Evolutionary conservation across 2,888 invertebrate species (phyloP), one percentile per base, ranked within the genome.

Genomic region (Dasysyrphus tricinctus): DNA sequence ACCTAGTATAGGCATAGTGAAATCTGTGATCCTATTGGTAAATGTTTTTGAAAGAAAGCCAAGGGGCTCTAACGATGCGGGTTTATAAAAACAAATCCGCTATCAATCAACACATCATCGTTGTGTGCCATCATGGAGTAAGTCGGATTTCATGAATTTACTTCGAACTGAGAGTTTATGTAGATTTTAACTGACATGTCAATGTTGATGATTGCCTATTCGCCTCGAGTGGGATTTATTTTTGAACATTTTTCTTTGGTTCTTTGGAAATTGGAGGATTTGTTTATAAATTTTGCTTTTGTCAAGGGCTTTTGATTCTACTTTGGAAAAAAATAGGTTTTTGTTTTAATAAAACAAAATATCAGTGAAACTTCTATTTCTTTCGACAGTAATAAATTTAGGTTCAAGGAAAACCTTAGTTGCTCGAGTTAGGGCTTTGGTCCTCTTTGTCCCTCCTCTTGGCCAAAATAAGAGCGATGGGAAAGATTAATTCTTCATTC

Each of bases 31-130:
- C 3, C 2, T 44, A 16, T 7, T 9, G 4, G 16, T 47, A 16
- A 16, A 14, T 12, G 24, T 54, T 59, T 24, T 42, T 2, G 9
- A 51, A 73, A 42, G 39, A 32, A 44, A 59, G 32, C 32, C 11
- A 67, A 63, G 47, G 5, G 19, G 32, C n/a, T 54, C 16, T n/a
- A 76, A 42, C 54, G 59, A 54, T 51, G 29, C 7, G 54, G 39
- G 65, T 54, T 73, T 80, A 56, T 65, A 47, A 57, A 72, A 75
- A 80, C 51, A 69, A 69, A 77, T 63, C 59, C 72, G 67, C n/a
- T 59, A 85, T 80, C 84, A 77, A 85, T 85, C 80, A 85, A 59
- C 75, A 72, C 56, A 34, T 42, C 74, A 57, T 76, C 84, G 72
- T 65, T 67, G 67, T 67, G 63, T 54, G 32, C 16, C 63, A 42